Conservation (phyloP, 2,888 invertebrate genomes). For the Priapulus caudatus region DNA sequence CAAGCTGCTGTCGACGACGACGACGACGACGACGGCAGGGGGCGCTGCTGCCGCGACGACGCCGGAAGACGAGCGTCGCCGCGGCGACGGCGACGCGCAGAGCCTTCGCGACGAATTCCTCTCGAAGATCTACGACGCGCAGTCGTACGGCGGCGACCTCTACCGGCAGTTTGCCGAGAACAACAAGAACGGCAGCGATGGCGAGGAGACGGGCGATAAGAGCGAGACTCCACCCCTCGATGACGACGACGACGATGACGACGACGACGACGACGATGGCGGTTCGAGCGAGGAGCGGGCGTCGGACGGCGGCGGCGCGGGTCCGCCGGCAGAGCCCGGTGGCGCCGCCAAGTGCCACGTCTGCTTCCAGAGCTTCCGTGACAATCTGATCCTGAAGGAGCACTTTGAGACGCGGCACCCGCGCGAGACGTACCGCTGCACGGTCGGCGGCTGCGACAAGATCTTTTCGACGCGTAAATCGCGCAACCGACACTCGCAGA, state of each 20-base stretch:
- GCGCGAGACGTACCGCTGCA: slow-evolving; percentile 57
- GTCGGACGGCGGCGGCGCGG: slow-evolving; percentile 22
- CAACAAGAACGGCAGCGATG: slow-evolving; percentile 16
- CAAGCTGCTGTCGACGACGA: slow-evolving; percentile 54
- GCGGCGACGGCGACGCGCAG: slow-evolving; percentile 22
- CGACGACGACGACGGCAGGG: too few relatives aligned
- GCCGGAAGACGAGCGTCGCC: too few relatives aligned
- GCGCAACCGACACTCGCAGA: slow-evolving; percentile 61
- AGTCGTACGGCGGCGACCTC: neutral
- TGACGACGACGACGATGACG: slow-evolving; percentile 11
- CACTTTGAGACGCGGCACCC: slow-evolving; percentile 60
- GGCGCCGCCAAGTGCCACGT: slow-evolving; percentile 57
- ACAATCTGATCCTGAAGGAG: slow-evolving; percentile 51
- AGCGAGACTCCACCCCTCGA: slow-evolving; percentile 6
- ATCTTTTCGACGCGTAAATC: slow-evolving; percentile 65
- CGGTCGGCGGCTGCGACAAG: slow-evolving; percentile 61
- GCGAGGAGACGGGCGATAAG: slow-evolving; percentile 6
- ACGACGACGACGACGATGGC: slow-evolving; percentile 19
- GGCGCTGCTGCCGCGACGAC: too few relatives aligned
- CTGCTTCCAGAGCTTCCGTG: slow-evolving; percentile 53
- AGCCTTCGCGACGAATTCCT: slow-evolving; percentile 61
- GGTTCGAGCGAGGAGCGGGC: slow-evolving; percentile 19
- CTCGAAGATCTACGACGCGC: slow-evolving; percentile 52
- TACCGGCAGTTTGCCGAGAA: slow-evolving; percentile 1
- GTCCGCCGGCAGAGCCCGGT: slow-evolving; percentile 52